Conservation (phyloP, 92 coral and sea anemone species). For the Phymanthus crucifer region DNA sequence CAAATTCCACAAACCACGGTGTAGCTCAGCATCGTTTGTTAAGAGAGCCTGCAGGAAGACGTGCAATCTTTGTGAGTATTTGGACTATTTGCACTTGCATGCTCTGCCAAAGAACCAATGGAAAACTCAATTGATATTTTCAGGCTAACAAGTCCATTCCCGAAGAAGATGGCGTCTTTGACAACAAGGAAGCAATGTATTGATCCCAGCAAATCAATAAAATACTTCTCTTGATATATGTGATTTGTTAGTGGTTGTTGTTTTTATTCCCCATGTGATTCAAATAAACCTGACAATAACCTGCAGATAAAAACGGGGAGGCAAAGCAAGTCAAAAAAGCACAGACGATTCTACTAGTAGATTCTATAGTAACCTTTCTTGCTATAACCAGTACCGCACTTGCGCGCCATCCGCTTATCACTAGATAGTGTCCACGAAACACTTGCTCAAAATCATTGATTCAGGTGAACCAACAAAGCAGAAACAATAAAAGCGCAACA, state of each 20-base stretch:
- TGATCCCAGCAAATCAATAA: not conserved
- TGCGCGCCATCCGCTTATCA: not conserved
- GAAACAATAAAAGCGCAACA: not conserved
- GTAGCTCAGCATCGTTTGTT: not conserved
- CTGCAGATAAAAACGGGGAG: too few species aligned
- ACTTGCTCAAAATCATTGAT: not conserved
- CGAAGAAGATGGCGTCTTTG: not conserved
- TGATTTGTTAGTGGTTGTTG: too few species aligned
- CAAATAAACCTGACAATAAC: too few species aligned
- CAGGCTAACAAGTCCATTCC: not conserved
- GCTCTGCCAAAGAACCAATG: not conserved
- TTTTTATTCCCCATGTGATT: too few species aligned
- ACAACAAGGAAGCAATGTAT: not conserved
- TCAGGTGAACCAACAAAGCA: not conserved
- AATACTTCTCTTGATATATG: not conserved
- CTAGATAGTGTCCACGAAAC: not conserved
- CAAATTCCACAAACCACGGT: not conserved
- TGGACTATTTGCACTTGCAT: not conserved
- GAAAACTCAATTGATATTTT: not conserved
- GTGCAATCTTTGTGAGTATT: constrained; percentile 42
- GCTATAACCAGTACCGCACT: not conserved
- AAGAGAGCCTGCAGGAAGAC: constrained; percentile 22
- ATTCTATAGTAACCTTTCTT: too few species aligned
- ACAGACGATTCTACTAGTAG: not conserved
- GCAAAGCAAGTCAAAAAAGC: too few species aligned